Percentiles rank a stretch among this genome's conserved stretches.
These are phyloP conservation scores for Delphinapterus leucas DNA, from an alignment of 2,113 vertebrate genomes.

Conservation along the genomic window DNA sequence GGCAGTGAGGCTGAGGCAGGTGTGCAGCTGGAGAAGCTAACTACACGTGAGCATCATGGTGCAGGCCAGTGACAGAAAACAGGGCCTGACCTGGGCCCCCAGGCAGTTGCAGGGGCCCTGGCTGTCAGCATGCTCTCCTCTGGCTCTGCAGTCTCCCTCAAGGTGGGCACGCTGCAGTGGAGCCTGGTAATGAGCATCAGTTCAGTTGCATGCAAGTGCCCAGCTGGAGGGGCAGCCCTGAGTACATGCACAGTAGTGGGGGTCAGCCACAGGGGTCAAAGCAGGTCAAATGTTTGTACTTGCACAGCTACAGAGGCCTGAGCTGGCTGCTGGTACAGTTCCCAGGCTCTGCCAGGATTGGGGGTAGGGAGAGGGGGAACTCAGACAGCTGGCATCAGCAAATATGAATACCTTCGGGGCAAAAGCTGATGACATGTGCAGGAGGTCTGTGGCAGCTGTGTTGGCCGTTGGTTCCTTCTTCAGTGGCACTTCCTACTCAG, in stretches of 20 bases:
- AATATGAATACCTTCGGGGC: background rate
- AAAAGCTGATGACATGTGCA: background rate
- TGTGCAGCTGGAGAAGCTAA: background rate
- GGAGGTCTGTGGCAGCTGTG: background rate
- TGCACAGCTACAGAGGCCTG: background rate
- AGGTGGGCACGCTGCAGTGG: background rate
- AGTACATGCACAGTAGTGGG: too few species aligned
- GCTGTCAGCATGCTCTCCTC: background rate
- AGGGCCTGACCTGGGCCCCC: background rate
- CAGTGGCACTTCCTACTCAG: background rate
- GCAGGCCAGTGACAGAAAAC: background rate
- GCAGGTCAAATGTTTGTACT: background rate
- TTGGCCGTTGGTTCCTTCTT: background rate
- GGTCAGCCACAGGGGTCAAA: background rate
- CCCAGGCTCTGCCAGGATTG: background rate
- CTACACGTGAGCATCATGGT: background rate
- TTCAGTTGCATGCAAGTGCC: background rate
- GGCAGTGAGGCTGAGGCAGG: background rate
- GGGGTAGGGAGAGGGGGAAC: accelerated
- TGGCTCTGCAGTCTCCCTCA: background rate
- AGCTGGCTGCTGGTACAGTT: background rate
- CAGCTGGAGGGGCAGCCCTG: background rate
- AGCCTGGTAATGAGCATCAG: background rate
- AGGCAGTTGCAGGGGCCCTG: too few species aligned
- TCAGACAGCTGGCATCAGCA: background rate